A percentile compares a stretch with the other conserved stretches of the same genome.
phyloP scores from a whole-genome alignment of 1,140 invertebrate species.

The Drosophila nigrodunni region DNA sequence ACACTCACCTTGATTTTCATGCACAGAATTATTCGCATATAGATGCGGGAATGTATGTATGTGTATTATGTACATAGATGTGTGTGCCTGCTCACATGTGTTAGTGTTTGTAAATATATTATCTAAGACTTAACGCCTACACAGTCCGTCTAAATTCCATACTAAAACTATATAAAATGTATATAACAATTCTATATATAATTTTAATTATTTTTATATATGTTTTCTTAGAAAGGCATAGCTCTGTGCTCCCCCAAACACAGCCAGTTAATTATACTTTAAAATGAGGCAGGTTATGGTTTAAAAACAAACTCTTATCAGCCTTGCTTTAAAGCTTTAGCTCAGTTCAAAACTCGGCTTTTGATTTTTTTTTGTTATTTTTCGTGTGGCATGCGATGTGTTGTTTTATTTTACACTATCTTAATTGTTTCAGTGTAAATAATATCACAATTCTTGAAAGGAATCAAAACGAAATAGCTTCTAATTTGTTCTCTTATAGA shows the following conservation, averaged over 20 bases:
- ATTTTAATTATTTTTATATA: background rate
- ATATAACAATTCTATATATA: slow-evolving; percentile 10
- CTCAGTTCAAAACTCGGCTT: background rate
- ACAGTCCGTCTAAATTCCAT: slow-evolving; percentile 3
- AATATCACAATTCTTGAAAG: slow-evolving; percentile 20
- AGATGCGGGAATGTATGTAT: slow-evolving; percentile 8
- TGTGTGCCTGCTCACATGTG: slow-evolving; percentile 11
- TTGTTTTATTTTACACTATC: background rate
- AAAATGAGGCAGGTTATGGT: background rate
- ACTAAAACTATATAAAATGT: slow-evolving; percentile 17
- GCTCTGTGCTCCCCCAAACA: too few species aligned
- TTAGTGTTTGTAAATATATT: slow-evolving; percentile 31
- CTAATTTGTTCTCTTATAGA: slow-evolving; percentile 73
- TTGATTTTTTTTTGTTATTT: background rate
- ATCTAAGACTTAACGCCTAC: slow-evolving; percentile 25
- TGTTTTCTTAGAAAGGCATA: too few species aligned
- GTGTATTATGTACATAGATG: slow-evolving; percentile 11
- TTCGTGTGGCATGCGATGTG: background rate
- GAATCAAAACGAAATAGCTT: slow-evolving; percentile 41
- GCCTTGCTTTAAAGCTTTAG: slow-evolving; percentile 3
- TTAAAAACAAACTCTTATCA: background rate
- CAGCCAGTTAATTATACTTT: background rate
- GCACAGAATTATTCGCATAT: slow-evolving; percentile 38
- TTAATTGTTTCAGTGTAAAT: background rate
- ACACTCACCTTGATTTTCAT: slow-evolving; percentile 75